Conservation (phyloP, 2,113 vertebrate genomes). For the Prolemur simus region DNA sequence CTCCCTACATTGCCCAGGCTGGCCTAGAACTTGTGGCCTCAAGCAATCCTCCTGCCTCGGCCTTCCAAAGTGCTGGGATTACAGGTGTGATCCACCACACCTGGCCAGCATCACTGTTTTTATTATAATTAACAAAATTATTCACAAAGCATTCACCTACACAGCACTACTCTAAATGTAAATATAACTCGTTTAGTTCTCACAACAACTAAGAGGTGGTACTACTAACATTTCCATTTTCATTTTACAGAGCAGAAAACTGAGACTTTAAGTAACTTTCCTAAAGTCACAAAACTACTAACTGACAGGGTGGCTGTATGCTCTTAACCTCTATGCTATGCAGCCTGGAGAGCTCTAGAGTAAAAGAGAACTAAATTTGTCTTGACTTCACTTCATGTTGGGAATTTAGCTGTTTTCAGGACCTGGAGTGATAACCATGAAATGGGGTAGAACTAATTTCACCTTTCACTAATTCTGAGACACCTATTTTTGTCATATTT, state of each 20-base stretch:
- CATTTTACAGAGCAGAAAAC: neutral
- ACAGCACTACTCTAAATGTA: neutral
- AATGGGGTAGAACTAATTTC: neutral
- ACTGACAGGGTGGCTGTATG: neutral
- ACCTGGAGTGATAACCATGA: neutral
- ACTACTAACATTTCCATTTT: neutral
- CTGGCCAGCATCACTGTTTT: neutral
- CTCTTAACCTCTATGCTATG: neutral
- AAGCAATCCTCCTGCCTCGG: no score
- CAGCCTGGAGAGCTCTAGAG: neutral
- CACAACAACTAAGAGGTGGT: neutral
- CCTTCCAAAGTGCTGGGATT: no score
- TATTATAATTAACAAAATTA: conserved; percentile 43
- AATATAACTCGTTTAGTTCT: neutral
- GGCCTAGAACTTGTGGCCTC: no score
- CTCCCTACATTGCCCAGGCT: no score
- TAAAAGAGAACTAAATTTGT: neutral
- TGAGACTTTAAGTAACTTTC: neutral
- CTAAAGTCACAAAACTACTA: neutral
- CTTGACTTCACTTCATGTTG: neutral
- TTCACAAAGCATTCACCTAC: neutral
- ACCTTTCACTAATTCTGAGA: conserved; percentile 15
- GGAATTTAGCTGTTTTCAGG: neutral
- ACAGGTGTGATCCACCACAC: no score
- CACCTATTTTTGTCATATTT: neutral